phyloP scores from a whole-genome alignment of 2,113 vertebrate species.

The Anseranas semipalmata region DNA sequence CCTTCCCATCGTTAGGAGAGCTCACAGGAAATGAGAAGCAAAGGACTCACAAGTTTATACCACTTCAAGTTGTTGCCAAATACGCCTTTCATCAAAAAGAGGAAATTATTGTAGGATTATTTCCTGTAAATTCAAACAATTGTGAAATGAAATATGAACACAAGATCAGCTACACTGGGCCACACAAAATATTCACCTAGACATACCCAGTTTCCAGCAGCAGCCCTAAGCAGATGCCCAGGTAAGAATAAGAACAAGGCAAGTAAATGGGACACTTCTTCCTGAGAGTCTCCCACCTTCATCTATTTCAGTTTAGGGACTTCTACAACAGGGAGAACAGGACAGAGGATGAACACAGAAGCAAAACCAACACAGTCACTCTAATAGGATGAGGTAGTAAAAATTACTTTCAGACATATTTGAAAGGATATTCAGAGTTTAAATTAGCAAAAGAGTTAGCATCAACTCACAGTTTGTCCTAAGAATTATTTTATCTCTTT shows the following conservation, averaged over 20 bases:
- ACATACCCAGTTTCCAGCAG: neutral
- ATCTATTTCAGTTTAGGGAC: neutral
- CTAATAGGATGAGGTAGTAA: neutral
- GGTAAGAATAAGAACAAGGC: neutral
- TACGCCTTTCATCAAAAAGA: neutral
- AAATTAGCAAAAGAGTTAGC: neutral
- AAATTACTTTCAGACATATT: neutral
- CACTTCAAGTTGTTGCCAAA: neutral
- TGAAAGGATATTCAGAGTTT: neutral
- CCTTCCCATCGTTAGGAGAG: neutral
- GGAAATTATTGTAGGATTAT: neutral
- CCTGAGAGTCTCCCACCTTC: neutral
- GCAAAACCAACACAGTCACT: neutral
- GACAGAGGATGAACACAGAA: neutral
- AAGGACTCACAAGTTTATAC: neutral
- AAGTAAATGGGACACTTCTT: neutral
- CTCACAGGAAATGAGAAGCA: neutral
- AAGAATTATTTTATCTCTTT: neutral
- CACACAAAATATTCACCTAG: neutral
- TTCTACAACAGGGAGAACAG: neutral
- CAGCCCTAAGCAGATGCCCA: neutral
- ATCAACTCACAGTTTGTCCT: neutral
- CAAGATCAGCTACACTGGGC: neutral
- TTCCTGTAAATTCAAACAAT: constrained; percentile 5
- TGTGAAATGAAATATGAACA: neutral